Evolutionary conservation across 1,140 invertebrate species (phyloP).

Genomic region (Sipha flava): DNA sequence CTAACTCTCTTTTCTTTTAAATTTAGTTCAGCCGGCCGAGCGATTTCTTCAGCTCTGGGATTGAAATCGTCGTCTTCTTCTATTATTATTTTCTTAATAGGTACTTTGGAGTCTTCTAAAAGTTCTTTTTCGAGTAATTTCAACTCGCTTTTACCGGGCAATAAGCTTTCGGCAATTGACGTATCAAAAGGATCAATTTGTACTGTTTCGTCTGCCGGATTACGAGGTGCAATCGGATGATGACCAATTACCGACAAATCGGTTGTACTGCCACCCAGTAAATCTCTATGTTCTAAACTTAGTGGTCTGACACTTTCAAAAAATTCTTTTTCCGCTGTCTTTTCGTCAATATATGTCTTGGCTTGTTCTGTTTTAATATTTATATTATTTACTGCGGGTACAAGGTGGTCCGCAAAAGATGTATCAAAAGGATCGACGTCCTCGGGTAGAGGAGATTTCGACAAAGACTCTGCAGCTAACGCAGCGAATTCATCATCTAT

Average conservation of each 20-base stretch:
- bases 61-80: conserved; percentile 36
- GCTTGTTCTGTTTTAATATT: conserved; percentile 41
- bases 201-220: neutral
- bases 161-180: conserved; percentile 60
- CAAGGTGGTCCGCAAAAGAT: conserved; percentile 66
- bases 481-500: conserved; percentile 63
- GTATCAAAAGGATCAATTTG: conserved; percentile 72
- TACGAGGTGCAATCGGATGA: conserved; percentile 55
- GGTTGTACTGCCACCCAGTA: conserved; percentile 55
- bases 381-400: conserved; percentile 58
- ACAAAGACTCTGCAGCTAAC: conserved; percentile 58
- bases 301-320: conserved; percentile 33
- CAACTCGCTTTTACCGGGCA: conserved; percentile 64
- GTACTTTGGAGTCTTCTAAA: conserved; percentile 28
- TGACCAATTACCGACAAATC: conserved; percentile 62
- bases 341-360: neutral
- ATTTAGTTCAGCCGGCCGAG: conserved; percentile 2
- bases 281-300: conserved; percentile 36
- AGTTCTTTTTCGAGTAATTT: conserved; percentile 65
- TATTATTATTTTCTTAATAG: neutral
- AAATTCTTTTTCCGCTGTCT: neutral
- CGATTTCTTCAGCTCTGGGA: conserved; percentile 32
- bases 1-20: conserved; percentile 2
- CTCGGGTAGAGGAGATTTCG: conserved; percentile 14
- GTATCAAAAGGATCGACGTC: conserved; percentile 74